These are phyloP conservation scores for Syrphus vitripennis DNA, from an alignment of 2,888 invertebrate species.

Conservation along the genomic window DNA sequence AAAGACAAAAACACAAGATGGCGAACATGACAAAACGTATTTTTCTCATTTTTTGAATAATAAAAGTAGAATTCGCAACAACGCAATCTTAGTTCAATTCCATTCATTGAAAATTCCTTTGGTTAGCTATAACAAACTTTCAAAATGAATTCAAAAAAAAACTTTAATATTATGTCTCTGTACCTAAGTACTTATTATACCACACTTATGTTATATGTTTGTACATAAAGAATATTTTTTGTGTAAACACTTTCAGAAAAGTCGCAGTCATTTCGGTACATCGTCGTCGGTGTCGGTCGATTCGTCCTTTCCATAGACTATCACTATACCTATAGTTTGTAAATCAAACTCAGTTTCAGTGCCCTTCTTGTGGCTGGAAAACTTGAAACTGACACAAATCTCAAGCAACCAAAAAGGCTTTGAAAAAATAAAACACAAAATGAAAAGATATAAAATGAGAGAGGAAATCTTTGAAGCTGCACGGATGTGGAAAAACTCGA, in stretches of 20 bases:
- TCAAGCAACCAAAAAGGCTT: slow-evolving; percentile 39
- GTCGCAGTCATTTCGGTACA: slow-evolving; percentile 30
- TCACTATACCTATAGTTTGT: slow-evolving; percentile 24
- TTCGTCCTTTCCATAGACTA: too few species aligned
- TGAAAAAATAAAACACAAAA: slow-evolving; percentile 27
- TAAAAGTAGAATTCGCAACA: background rate
- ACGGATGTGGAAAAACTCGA: slow-evolving; percentile 46
- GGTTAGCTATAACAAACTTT: background rate
- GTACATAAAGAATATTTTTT: slow-evolving; percentile 20
- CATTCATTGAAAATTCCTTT: background rate
- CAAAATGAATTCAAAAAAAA: background rate
- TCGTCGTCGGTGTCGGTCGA: too few species aligned
- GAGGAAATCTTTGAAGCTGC: slow-evolving; percentile 54
- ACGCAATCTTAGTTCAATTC: background rate
- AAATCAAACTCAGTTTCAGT: slow-evolving; percentile 45
- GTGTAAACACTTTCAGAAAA: slow-evolving; percentile 44
- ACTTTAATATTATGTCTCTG: background rate
- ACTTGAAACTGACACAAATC: slow-evolving; percentile 62
- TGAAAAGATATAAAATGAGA: slow-evolving; percentile 6
- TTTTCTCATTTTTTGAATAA: background rate
- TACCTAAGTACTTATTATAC: background rate
- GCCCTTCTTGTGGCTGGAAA: slow-evolving; percentile 28
- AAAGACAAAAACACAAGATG: background rate
- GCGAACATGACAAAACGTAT: too few species aligned
- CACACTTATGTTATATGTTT: background rate